phyloP scores from a whole-genome alignment of 2,113 vertebrate genomes.

The Candoia aspera region DNA sequence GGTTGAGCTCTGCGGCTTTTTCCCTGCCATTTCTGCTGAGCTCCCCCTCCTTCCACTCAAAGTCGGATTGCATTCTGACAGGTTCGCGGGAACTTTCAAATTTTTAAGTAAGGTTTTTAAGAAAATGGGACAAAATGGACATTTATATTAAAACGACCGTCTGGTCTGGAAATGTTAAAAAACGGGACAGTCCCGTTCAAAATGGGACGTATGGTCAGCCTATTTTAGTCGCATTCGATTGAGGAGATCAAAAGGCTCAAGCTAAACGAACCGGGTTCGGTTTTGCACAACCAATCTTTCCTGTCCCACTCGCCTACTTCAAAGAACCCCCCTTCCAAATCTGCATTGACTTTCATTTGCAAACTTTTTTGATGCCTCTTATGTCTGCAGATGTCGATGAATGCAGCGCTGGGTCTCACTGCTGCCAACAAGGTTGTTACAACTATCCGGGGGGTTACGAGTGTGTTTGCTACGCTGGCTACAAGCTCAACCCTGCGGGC shows the following conservation, averaged over 20 bases:
- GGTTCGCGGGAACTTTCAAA: too few relatives aligned
- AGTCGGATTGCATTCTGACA: too few relatives aligned
- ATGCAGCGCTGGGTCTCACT: constrained; percentile 77
- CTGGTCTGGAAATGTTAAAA: too few relatives aligned
- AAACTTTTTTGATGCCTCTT: not conserved
- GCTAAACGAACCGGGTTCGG: fast-evolving
- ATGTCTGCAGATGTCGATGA: constrained; percentile 83
- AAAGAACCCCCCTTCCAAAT: not conserved
- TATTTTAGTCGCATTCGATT: not conserved
- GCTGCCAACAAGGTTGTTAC: constrained; percentile 90
- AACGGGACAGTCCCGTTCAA: too few relatives aligned
- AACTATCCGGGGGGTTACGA: constrained; percentile 93
- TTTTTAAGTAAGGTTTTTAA: too few relatives aligned
- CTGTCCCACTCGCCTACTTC: not conserved
- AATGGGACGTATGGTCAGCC: too few relatives aligned
- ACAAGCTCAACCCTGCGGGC: constrained; percentile 81
- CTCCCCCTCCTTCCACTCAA: too few relatives aligned
- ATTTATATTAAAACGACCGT: too few relatives aligned
- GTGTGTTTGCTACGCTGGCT: constrained; percentile 87
- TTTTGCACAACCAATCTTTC: not conserved
- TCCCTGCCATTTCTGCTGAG: too few relatives aligned
- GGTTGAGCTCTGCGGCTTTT: too few relatives aligned
- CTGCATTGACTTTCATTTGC: not conserved
- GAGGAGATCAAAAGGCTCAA: not conserved
- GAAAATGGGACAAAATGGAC: too few relatives aligned